Base-by-base conservation (phyloP, 2,888 invertebrate genomes). In the Pegoplata infirma region DNA sequence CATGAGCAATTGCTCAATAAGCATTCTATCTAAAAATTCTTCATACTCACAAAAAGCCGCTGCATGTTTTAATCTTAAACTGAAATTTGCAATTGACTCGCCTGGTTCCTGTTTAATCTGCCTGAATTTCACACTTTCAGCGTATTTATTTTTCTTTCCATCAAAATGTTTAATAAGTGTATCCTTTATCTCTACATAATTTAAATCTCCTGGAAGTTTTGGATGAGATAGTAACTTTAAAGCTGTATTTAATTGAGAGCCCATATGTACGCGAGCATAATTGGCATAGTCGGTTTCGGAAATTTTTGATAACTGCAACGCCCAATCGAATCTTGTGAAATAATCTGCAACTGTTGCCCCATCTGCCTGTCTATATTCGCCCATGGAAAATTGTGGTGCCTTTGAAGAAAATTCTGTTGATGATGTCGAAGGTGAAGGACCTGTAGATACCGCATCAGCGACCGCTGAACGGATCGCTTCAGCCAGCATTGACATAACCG, bases 1-100 rank as follows among this genome's bases (percentile, higher is more conserved):
- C 19, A 74, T 74, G n/a, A 81, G 12, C 28, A 82, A 8, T 19
- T 82, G 79, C 46, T 80, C 80, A 19, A 77, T 74, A 14, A 82
- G 56, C 80, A 79, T 80, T 5, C 80, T 51, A 23, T 77, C 69
- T 32, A 80, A 23, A 25, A 79, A 80, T 8, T 23, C n/a, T 1
- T 75, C 74, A 71, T 81, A 80, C 8, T 78, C 76, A 55, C 80
- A 75, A 47, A 74, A 64, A 6, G 25, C 59, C 3, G 76, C 76
- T 5, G 32, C 80, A 17, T 78, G 61, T 16, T 68, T 77, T 12
- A 81, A 55, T 1, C 75, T 58, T 10, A 74, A 66, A 10, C 56
- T 16, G 53, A 59, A 66, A 40, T 28, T 28, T 5, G 73, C 40
- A 4, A 66, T 21, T 10, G 55, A 40, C 6, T 72, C 63, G 2